A percentile compares a stretch with the other conserved stretches of the same genome.
Conservation (phyloP, 2,797 vertebrate species). For the Glyptemys insculpta region DNA sequence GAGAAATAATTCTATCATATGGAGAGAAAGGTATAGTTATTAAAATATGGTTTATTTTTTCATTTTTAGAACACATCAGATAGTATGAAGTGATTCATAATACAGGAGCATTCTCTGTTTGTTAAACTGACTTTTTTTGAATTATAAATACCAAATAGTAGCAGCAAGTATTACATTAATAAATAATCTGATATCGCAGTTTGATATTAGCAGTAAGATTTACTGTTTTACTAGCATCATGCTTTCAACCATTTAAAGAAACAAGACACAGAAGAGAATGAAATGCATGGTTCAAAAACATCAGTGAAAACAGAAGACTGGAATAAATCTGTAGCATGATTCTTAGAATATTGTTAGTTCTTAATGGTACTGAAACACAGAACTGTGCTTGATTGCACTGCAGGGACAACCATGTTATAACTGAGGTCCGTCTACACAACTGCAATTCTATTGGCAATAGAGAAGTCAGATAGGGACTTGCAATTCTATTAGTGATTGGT, state of each 20-base stretch:
- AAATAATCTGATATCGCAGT: not conserved
- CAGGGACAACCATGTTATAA: conserved; percentile 29
- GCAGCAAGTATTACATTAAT: not conserved
- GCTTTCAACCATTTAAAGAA: not conserved
- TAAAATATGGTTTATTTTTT: no score
- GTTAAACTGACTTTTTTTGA: not conserved
- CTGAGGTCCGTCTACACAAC: not conserved
- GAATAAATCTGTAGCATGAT: not conserved
- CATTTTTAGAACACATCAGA: not conserved
- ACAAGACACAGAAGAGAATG: not conserved
- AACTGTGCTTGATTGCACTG: not conserved
- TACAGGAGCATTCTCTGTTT: not conserved
- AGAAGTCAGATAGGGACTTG: not conserved
- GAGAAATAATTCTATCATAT: not conserved
- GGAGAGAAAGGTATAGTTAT: not conserved
- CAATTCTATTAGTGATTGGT: not conserved
- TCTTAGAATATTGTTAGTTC: not conserved
- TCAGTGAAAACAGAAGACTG: not conserved
- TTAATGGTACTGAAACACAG: not conserved
- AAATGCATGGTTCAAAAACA: not conserved
- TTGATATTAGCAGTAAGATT: not conserved
- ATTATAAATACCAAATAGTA: not conserved
- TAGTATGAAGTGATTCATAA: not conserved
- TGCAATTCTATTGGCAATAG: conserved; percentile 20
- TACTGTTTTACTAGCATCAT: not conserved